Base-by-base conservation (phyloP, 2,888 invertebrate species). In the Cepaea hortensis region DNA sequence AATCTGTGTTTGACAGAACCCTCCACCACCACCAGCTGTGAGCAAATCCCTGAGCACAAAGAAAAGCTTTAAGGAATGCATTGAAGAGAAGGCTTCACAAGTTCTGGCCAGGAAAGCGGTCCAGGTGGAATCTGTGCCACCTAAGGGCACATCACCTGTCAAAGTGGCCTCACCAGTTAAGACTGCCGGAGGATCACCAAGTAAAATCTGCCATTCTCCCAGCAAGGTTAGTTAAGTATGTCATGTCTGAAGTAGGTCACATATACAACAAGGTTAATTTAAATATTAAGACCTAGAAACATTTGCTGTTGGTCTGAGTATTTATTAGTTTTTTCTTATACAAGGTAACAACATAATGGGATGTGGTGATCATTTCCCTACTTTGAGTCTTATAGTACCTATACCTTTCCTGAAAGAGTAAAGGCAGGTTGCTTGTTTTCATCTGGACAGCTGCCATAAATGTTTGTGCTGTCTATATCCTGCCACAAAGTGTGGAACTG, bases 61-160 rank as follows among this genome's bases (percentile, higher is more conserved):
- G 85, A 92, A 92, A 82, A 90, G 91, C 86, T 92, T 93, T 73
- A 91, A 90, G 72, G 91, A 91, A 4, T 85, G 89, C 73, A 92
- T 92, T 61, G 88, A 89, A 55, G 91, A 92, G 85, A 90, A 88
- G 23, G 92, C 91, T 35, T 81, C 89, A 50, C 90, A 91, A 82
- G 89, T 92, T 72, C 89, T 89, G 81, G 75, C 87, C n/a, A 88
- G 68, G 35, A 82, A 6, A 20, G 83, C 3, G 13, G 7, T 73
- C 0, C 61, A 35, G 7, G 18, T 35, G 7, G 68, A 70, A 6
- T 84, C 81, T 81, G 62, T 68, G 13, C 76, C 20, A 76, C 73
- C 0, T 48, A 72, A 23, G n/a, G 18, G 3, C 15, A 68, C 46
- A 83, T 84, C 46, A 0, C 76, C 84, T 62, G 50, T 62, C 72